Percentiles rank a stretch among this genome's conserved stretches.
Evolutionary conservation across 2,888 invertebrate genomes (phyloP).

Genomic region (Endotricha flammealis): DNA sequence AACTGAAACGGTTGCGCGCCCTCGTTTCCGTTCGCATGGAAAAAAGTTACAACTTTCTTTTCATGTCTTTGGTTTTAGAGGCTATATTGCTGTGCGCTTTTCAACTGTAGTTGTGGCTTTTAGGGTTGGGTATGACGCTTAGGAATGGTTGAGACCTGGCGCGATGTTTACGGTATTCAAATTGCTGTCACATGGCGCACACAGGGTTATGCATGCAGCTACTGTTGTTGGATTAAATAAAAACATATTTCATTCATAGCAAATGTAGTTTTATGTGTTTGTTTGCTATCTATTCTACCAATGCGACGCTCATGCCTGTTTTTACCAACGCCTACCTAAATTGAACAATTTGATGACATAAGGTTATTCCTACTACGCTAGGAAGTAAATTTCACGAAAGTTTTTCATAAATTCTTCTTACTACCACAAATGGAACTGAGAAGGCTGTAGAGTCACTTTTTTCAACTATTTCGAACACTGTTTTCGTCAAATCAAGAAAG

Average conservation of each 20-base stretch:
- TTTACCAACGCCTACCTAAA: no score
- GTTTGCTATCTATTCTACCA: no score
- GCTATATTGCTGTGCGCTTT: slow-evolving; percentile 42
- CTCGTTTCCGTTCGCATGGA: slow-evolving; percentile 51
- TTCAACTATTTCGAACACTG: no score
- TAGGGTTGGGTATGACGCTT: slow-evolving; percentile 38
- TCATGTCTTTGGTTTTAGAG: slow-evolving; percentile 51
- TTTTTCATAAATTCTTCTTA: no score
- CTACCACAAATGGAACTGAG: no score
- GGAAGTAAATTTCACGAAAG: no score
- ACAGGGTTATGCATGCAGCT: slow-evolving; percentile 30
- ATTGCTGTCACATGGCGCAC: slow-evolving; percentile 53
- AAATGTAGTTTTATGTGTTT: no score
- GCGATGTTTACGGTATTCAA: slow-evolving; percentile 67
- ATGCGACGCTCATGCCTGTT: no score
- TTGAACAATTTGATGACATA: no score
- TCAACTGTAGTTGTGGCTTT: slow-evolving; percentile 33
- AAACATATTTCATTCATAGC: slow-evolving; percentile 35
- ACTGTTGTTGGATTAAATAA: slow-evolving; percentile 33
- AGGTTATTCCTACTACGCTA: no score
- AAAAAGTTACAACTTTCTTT: slow-evolving; percentile 46
- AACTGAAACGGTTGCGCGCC: slow-evolving; percentile 54
- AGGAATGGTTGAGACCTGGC: slow-evolving; percentile 58
- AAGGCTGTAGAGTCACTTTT: no score
- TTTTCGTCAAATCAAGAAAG: no score